Evolutionary conservation across 1,140 invertebrate genomes (phyloP).

Genomic region (Liolophura sinensis): DNA sequence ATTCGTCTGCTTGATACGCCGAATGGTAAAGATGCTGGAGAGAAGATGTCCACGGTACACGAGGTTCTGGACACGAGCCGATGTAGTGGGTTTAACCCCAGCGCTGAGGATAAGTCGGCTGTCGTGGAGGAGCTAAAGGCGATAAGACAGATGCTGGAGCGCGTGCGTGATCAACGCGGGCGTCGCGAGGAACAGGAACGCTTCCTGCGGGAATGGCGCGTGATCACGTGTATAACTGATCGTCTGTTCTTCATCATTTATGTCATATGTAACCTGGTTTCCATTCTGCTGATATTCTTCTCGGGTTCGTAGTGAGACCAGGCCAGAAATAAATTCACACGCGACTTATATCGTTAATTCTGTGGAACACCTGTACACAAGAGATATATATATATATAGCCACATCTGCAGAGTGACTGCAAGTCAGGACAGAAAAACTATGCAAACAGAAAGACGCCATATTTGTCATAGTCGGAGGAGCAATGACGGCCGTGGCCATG

Average conservation of each 20-base stretch:
- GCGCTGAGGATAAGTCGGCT: conserved; percentile 4
- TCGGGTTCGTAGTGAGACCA: too few species aligned
- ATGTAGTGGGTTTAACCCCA: conserved; percentile 6
- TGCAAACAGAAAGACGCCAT: too few species aligned
- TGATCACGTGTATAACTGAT: conserved; percentile 56
- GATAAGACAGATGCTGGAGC: conserved; percentile 37
- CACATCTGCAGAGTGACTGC: too few species aligned
- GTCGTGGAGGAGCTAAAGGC: conserved; percentile 37
- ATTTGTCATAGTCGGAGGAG: too few species aligned
- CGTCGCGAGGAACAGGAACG: conserved; percentile 35
- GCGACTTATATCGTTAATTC: too few species aligned
- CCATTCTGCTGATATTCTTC: conserved; percentile 48
- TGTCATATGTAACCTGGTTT: conserved; percentile 48
- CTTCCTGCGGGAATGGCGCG: conserved; percentile 50
- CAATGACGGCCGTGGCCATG: too few species aligned
- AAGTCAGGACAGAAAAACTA: too few species aligned
- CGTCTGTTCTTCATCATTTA: conserved; percentile 57
- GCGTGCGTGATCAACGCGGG: conserved; percentile 26
- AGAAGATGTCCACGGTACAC: conserved; percentile 6
- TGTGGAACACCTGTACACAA: too few species aligned
- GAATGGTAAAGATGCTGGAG: conserved; percentile 8
- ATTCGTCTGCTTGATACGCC: conserved; percentile 34
- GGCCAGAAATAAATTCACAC: too few species aligned
- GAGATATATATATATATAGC: too few species aligned
- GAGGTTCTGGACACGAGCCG: conserved; percentile 7